These are phyloP conservation scores for Crocidura indochinensis DNA, from an alignment of 2,797 vertebrate species.

Conservation along the genomic window DNA sequence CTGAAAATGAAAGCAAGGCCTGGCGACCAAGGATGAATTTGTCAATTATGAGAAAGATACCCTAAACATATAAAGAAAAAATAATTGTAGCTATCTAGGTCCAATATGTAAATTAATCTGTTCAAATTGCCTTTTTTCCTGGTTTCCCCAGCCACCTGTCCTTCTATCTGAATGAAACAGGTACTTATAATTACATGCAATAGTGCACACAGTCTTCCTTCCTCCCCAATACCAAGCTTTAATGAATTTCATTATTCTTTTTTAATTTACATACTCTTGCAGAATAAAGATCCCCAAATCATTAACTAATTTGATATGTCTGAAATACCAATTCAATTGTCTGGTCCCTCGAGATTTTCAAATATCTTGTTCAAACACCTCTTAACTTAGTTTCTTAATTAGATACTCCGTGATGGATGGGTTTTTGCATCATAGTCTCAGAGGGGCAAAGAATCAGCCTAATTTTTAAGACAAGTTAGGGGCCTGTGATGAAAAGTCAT, in stretches of 20 bases:
- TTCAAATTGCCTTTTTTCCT: constrained; percentile 20
- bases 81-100: constrained; percentile 74
- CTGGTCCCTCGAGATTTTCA: constrained; percentile 85
- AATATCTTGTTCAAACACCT: constrained; percentile 91
- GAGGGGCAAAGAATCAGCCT: constrained; percentile 82
- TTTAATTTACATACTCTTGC: constrained; percentile 90
- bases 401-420: constrained; percentile 90
- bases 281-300: constrained; percentile 91
- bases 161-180: constrained; percentile 80
- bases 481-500: constrained; percentile 83
- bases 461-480: constrained; percentile 88
- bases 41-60: constrained; percentile 68
- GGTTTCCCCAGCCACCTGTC: constrained; percentile 55
- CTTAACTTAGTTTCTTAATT: constrained; percentile 92
- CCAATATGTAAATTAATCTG: constrained; percentile 66
- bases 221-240: constrained; percentile 79
- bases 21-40: constrained; percentile 45
- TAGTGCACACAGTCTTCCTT: constrained; percentile 79
- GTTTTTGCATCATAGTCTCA: constrained; percentile 81
- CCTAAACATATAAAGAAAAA: constrained; percentile 57
- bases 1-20: constrained; percentile 48
- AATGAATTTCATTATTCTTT: constrained; percentile 91
- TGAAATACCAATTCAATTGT: constrained; percentile 90
- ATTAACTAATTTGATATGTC: constrained; percentile 92
- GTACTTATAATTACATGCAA: constrained; percentile 81